Evolutionary conservation across 2,888 invertebrate species (phyloP).

Genomic region (Oasisia sp.): DNA sequence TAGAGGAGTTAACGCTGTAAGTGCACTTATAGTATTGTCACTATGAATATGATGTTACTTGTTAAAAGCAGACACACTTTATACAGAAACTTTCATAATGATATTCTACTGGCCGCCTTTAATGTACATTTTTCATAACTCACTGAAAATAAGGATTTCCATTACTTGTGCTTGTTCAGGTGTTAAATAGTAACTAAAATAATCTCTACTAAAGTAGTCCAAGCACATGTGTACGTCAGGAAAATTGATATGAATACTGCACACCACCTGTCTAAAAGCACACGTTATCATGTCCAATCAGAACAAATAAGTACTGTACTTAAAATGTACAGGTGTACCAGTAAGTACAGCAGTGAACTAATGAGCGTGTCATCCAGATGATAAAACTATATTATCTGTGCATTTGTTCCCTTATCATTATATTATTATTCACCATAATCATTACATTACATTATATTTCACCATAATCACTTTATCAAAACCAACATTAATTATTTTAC

Average conservation of each 20-base stretch:
- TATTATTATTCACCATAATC: not conserved
- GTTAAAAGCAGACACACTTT: not conserved
- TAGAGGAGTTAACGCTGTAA: not conserved
- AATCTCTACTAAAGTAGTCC: not conserved
- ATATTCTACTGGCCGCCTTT: too few relatives aligned
- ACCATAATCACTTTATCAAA: not conserved
- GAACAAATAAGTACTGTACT: not conserved
- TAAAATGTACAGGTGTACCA: too few relatives aligned
- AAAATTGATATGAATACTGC: not conserved
- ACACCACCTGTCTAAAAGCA: not conserved
- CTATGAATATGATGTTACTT: not conserved
- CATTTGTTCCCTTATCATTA: too few relatives aligned
- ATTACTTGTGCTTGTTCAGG: not conserved
- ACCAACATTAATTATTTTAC: constrained; percentile 4
- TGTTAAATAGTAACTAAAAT: not conserved
- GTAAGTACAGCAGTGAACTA: not conserved
- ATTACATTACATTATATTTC: too few relatives aligned
- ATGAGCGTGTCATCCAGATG: not conserved
- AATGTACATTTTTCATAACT: not conserved
- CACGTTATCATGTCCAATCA: not conserved
- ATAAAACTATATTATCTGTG: not conserved
- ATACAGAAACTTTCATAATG: not conserved
- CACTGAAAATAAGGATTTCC: not conserved
- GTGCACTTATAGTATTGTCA: not conserved
- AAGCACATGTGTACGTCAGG: not conserved